Percentiles rank a stretch among this genome's conserved stretches.
phyloP scores from a whole-genome alignment of 2,797 vertebrate species.

The Labroides dimidiatus region DNA sequence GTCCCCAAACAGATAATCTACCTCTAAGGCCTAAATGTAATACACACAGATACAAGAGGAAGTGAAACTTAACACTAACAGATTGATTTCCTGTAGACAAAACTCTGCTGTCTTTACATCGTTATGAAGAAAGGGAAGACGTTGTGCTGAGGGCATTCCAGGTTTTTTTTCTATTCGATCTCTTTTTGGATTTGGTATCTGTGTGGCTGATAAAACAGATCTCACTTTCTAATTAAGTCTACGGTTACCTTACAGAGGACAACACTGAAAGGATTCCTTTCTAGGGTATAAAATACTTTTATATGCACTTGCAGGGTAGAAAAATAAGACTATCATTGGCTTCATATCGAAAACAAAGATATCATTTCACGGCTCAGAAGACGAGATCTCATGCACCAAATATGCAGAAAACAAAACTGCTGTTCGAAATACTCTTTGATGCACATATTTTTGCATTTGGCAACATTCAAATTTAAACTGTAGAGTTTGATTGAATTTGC shows the following conservation, averaged over 20 bases:
- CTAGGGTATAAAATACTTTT: too few relatives aligned
- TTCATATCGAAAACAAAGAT: not conserved
- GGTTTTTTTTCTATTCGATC: not conserved
- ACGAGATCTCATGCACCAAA: too few relatives aligned
- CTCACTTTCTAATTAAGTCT: not conserved
- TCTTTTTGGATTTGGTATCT: not conserved
- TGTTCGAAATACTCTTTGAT: conserved; percentile 12
- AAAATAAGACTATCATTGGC: too few relatives aligned
- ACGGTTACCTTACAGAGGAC: not conserved
- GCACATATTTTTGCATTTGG: conserved; percentile 8
- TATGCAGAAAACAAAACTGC: not conserved
- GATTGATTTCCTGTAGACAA: not conserved
- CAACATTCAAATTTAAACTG: conserved; percentile 18
- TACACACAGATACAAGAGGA: not conserved
- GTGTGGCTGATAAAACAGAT: not conserved
- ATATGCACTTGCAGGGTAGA: too few relatives aligned
- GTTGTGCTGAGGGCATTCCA: not conserved
- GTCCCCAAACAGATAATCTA: not conserved
- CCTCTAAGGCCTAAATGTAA: not conserved
- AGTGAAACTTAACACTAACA: not conserved
- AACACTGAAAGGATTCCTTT: not conserved
- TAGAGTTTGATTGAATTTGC: conserved; percentile 23
- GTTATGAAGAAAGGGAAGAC: not conserved
- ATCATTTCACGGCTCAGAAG: too few relatives aligned
- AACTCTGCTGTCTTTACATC: not conserved